Base-by-base conservation (phyloP, 2,888 invertebrate species). In the Cosmorhoe ocellata region DNA sequence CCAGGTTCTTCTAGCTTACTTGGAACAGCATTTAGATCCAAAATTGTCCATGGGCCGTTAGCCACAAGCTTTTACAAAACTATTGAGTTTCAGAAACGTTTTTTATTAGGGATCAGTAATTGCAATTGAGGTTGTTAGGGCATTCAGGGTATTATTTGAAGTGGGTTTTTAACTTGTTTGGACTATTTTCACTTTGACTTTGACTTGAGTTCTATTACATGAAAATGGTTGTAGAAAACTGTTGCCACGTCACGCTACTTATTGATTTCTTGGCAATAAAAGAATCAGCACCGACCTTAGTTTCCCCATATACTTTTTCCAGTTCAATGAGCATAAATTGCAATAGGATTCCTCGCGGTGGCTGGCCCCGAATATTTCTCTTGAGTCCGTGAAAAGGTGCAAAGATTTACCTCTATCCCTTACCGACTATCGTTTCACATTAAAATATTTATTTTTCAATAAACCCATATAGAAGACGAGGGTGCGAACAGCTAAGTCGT, bases 261-360 rank as follows among this genome's bases (percentile, higher is more conserved):
- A 90, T 88, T 84, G 86, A 88, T 87, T 83, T 80, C 74, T 64
- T 69, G 76, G 74, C 84, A 88, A 88, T 89, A 87, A 87, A 86
- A 84, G 84, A 87, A 87, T 84, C 79, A 71, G 64, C 76, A 69
- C 69, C 80, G 72, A 81, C 84, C 81, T 84, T 80, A 80, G 80
- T 79, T 71, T 81, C 84, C 84, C 85, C 81, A 75, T 82, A 85
- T 78, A 85, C 82, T 86, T 85, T 84, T 83, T 82, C 80, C 86
- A 71, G 81, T 77, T 82, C 88, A 86, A 77, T 83, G 87, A 82
- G 80, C 85, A 84, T 87, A 86, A 89, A 90, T 88, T 88, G 88
- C 88, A 84, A 88, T 85, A 81, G 85, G 86, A 90, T 88, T 86
- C 79, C 81, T 69, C 73, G 73, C 79, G 77, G 81, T 80, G 72